These are phyloP conservation scores for Exocentrus adspersus DNA, from an alignment of 2,888 invertebrate species.

Conservation along the genomic window DNA sequence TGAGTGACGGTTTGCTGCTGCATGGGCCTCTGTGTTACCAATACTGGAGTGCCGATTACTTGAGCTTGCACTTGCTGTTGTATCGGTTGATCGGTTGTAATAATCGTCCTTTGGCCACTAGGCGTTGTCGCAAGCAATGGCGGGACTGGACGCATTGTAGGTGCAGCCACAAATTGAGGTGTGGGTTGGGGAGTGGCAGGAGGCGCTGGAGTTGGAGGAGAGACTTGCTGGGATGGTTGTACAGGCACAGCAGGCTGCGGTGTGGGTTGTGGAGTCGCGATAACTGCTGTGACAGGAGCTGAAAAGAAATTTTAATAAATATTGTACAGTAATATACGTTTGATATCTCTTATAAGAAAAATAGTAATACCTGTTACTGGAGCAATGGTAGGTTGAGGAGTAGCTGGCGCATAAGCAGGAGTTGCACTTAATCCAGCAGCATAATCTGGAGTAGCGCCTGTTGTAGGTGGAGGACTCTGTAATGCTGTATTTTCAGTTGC, in stretches of 20 bases:
- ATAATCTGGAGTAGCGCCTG: slow-evolving; percentile 79
- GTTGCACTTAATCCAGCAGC: slow-evolving; percentile 80
- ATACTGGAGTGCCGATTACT: slow-evolving; percentile 66
- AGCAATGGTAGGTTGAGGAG: slow-evolving; percentile 58
- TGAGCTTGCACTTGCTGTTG: slow-evolving; percentile 56
- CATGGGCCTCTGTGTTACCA: slow-evolving; percentile 62
- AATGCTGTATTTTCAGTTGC: slow-evolving; percentile 65
- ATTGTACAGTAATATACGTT: not conserved
- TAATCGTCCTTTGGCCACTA: slow-evolving; percentile 55
- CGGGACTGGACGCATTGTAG: slow-evolving; percentile 58
- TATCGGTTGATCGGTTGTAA: slow-evolving; percentile 51
- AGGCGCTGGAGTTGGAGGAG: slow-evolving; percentile 26
- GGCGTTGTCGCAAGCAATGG: slow-evolving; percentile 57
- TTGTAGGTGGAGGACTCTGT: slow-evolving; percentile 56
- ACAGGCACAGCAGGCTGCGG: slow-evolving; percentile 41
- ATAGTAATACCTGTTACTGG: slow-evolving; percentile 43
- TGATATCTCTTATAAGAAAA: not conserved
- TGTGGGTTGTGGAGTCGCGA: not conserved
- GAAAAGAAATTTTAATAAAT: slow-evolving; percentile 7
- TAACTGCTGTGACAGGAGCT: slow-evolving; percentile 39
- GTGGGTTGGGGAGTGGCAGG: slow-evolving; percentile 36
- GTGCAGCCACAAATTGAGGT: slow-evolving; percentile 47
- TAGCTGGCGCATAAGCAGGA: slow-evolving; percentile 61
- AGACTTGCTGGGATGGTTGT: slow-evolving; percentile 8
- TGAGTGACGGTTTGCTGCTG: slow-evolving; percentile 63